A percentile compares a stretch with the other conserved stretches of the same genome.
phyloP scores from a whole-genome alignment of 2,113 vertebrate genomes.

The Peromyscus leucopus region DNA sequence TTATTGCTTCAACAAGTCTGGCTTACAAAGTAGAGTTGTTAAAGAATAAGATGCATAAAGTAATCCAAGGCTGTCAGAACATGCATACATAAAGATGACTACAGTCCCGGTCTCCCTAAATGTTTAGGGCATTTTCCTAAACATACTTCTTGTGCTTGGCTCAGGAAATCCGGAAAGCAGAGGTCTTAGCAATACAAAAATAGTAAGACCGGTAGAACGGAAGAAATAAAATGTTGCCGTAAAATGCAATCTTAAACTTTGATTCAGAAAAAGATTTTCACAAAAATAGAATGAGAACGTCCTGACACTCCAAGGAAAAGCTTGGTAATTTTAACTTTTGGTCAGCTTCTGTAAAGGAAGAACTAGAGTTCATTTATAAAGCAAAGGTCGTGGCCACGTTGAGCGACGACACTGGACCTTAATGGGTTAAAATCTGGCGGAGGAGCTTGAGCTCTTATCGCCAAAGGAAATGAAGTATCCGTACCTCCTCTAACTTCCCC shows the following conservation, averaged over 20 bases:
- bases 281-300: not conserved
- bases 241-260: constrained; percentile 30
- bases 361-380: not conserved
- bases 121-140: constrained; percentile 46
- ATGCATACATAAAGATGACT: constrained; percentile 11
- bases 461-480: not conserved
- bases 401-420: not conserved
- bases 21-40: constrained; percentile 24
- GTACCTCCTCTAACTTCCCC: not conserved
- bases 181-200: constrained; percentile 6
- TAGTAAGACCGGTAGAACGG: not conserved
- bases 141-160: not conserved
- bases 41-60: constrained; percentile 24
- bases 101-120: not conserved
- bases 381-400: not conserved
- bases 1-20: constrained; percentile 29
- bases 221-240: not conserved
- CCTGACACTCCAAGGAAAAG: not conserved
- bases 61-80: constrained; percentile 7
- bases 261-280: constrained; percentile 35
- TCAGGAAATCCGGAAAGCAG: constrained; percentile 37
- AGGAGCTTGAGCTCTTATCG: not conserved
- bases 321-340: not conserved
- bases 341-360: not conserved
- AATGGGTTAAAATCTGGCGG: constrained; percentile 12